Base-by-base conservation (phyloP, 2,113 vertebrate species). In the Tragulus kanchil region DNA sequence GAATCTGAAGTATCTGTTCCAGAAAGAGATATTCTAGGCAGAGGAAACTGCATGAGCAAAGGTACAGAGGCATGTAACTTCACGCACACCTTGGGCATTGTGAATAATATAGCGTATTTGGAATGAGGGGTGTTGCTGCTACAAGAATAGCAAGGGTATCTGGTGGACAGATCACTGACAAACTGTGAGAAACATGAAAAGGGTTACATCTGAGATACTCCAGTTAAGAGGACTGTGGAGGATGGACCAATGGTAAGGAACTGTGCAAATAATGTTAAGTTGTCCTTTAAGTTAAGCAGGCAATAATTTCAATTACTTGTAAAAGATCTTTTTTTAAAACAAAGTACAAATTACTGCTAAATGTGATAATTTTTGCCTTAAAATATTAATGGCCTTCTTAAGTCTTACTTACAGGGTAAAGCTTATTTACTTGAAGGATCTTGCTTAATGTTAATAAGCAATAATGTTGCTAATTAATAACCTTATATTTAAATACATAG, bases 301-400 rank as follows among this genome's bases (percentile, higher is more conserved):
- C 19, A 90, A 78, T 8, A 15, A 28, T 86, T 45, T 73, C 42
- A 69, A 52, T 25, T 67, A 45, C 12, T 79, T 67, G 50, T 3
- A 71, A 92, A 85, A 85, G 42, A 81, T 83, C 42, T 17, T 9
- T 15, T 87, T 97, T 75, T 92, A 64, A 52, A 73, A 79, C 73
- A 85, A 94, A 86, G 25, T 78, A 59, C 4, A 67, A 61, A 62
- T 92, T 45, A 59, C 45, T 89, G 25, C 12, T 93, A 6, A n/a
- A 85, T 89, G 71, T 81, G 11, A 9, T 81, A 91, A 54, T 5
- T 82, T 85, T 89, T 84, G 12, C 15, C 17, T 92, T 59, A 73
- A 56, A 91, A 73, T 86, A 59, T 56, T 92, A 83, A 86, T 61
- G 3, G 2, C 31, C 16, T 67, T 86, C 48, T 89, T 81, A 91